Base-by-base conservation (phyloP, 2,797 vertebrate genomes). In the Gobio occitaniae region DNA sequence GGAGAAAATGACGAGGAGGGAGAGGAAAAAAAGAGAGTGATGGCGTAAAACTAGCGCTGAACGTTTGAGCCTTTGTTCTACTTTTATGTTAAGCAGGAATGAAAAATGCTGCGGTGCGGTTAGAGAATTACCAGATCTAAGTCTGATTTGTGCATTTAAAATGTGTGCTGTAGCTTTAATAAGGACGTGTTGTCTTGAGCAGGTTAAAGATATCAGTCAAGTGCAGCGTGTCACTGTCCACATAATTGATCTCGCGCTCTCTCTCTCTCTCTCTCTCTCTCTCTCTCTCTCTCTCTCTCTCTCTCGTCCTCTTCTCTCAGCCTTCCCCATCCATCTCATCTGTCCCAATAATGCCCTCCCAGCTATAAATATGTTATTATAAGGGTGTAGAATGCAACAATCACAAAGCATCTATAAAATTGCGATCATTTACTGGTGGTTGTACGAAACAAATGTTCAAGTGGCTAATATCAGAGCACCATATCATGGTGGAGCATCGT, bases 141-240 rank as follows among this genome's bases (percentile, higher is more conserved):
- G 32, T 50, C 32, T 65, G 29, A 65, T 78, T 63, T 6, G 25
- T 61, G 36, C 13, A 21, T 78, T 78, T 78, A 78, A 78, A 78
- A 74, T 70, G 63, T 78, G 65, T 44, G 47, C 44, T 78, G 44
- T 83, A 32, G 72, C 71, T 83, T 86, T 59, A 78, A 83, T 63
- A 79, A 70, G 74, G 63, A 78, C 47, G 48, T 78, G 78, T 83
- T 83, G 75, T 83, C 65, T 78, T 78, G 38, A 72, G 54, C 66
- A 66, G 61, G 66, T 63, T 83, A 66, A 78, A 71, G 38, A 74
- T 78, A 86, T 86, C 81, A 71, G 69, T 86, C 85, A 72, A 29
- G 59, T n/a, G 66, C 36, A 32, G 48, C 54, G 71, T 83, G 48
- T 66, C 70, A 65, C 66, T 32, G 76, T 63, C 50, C 19, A 48